A percentile compares a stretch with the other conserved stretches of the same genome.
Evolutionary conservation across 2,797 vertebrate species (phyloP).

Genomic region (Pristis pectinata): DNA sequence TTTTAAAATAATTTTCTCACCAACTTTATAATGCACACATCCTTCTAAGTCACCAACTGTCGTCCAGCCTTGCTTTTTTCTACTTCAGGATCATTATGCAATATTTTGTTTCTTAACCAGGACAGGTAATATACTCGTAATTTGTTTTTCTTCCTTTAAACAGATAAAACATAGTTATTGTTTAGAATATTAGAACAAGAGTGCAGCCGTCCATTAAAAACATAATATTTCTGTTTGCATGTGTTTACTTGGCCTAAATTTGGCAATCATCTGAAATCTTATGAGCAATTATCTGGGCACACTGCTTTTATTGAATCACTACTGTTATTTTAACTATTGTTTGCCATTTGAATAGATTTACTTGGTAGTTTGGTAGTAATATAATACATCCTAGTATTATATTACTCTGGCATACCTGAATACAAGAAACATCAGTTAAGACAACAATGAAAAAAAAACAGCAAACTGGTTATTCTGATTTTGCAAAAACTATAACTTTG

Average conservation of each 20-base stretch:
- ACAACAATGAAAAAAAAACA: background rate
- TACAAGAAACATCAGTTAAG: background rate
- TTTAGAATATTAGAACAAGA: conserved; percentile 30
- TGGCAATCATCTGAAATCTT: background rate
- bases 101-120: conserved; percentile 97
- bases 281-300: background rate
- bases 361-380: background rate
- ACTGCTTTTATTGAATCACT: background rate
- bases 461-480: background rate
- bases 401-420: background rate
- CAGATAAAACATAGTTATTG: conserved; percentile 37
- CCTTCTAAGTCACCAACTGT: conserved; percentile 93
- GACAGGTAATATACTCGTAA: conserved; percentile 94
- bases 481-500: background rate
- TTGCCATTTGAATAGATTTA: background rate
- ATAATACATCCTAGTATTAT: background rate
- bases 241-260: background rate
- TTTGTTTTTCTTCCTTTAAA: conserved; percentile 90
- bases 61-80: conserved; percentile 98
- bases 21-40: conserved; percentile 95
- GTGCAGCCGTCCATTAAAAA: too few relatives aligned
- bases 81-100: conserved; percentile 94
- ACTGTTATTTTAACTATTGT: background rate
- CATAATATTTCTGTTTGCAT: background rate
- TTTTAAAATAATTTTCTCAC: conserved; percentile 59